Evolutionary conservation across 2,113 vertebrate genomes (phyloP), one percentile per base, ranked within the genome.

Genomic region (Brachirus orientalis): DNA sequence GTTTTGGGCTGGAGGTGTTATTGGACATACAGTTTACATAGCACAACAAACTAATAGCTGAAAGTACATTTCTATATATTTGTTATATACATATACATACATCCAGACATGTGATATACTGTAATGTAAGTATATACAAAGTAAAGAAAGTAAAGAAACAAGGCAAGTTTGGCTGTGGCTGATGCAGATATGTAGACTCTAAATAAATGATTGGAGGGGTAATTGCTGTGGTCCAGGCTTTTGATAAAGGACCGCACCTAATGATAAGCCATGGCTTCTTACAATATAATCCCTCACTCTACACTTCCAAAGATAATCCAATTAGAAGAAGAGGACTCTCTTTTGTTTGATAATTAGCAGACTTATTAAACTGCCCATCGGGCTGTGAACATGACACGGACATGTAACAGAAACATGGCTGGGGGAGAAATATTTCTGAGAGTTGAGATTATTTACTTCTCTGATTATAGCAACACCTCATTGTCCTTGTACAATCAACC

Each of bases 171-270:
- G 28, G 28, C 28, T 28, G 28, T 28, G 45, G 41, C 36, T 59
- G 41, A 69, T 72, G 70, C 62, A 76, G 69, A 81, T 28, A 28
- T 28, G 28, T 55, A 79, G 63, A 63, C 57, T 58, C 79, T 70
- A 79, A 75, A 89, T 84, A 84, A 89, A 82, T 89, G 77, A 83
- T 84, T 79, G 72, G 57, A 80, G 60, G 72, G 71, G 62, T 89
- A 88, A 85, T 86, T 86, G 80, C 74, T 72, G 71, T 77, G 69
- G 82, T 75, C 69, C 64, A 43, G 22, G 63, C 62, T 67, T 74
- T 83, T 72, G 65, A 62, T 83, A 85, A 84, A 82, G 63, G 77
- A 80, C 48, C 79, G 33, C 48, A 80, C 52, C 68, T 80, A 85
- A 89, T 80, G 79, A 81, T 75, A 83, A 80, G 82, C 69, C 72